A percentile compares a stretch with the other conserved stretches of the same genome.
Conservation (phyloP, 2,888 invertebrate genomes). For the Zygogramma bicolorata region DNA sequence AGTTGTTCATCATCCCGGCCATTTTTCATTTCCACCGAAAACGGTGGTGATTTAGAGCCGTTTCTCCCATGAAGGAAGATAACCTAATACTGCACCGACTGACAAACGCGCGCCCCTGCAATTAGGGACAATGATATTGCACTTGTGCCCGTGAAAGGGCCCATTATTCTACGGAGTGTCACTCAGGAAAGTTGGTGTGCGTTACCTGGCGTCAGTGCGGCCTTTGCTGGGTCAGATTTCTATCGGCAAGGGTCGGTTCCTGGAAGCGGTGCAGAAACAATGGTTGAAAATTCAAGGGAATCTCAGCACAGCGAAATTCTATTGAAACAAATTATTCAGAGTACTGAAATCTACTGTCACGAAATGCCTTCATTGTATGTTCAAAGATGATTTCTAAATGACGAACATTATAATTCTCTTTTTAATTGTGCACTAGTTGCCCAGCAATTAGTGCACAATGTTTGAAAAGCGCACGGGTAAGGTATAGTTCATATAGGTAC, state of each 20-base stretch:
- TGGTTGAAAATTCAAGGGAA: no score
- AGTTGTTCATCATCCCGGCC: constrained; percentile 8
- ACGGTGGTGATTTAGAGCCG: constrained; percentile 17
- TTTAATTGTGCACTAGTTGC: no score
- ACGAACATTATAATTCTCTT: no score
- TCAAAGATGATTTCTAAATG: no score
- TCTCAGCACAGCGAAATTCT: no score
- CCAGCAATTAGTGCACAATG: no score
- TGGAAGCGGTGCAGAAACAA: no score
- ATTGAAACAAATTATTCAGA: no score
- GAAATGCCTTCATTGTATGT: no score
- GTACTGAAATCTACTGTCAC: no score
- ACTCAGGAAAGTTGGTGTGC: constrained; percentile 25
- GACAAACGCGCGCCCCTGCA: constrained; percentile 56
- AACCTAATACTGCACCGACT: constrained; percentile 38
- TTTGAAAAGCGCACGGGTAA: no score
- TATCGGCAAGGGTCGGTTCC: constrained; percentile 21
- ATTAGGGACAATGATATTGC: constrained; percentile 59
- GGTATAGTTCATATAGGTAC: no score
- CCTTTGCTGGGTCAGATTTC: constrained; percentile 20
- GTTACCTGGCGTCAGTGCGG: constrained; percentile 17
- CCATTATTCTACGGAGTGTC: constrained; percentile 48
- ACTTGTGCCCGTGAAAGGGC: constrained; percentile 52
- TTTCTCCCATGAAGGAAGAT: constrained; percentile 20
- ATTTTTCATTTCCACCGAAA: constrained; percentile 12